Evolutionary conservation across 1,140 invertebrate genomes (phyloP), one percentile per base, ranked within the genome.

Genomic region (Anadara kagoshimensis): DNA sequence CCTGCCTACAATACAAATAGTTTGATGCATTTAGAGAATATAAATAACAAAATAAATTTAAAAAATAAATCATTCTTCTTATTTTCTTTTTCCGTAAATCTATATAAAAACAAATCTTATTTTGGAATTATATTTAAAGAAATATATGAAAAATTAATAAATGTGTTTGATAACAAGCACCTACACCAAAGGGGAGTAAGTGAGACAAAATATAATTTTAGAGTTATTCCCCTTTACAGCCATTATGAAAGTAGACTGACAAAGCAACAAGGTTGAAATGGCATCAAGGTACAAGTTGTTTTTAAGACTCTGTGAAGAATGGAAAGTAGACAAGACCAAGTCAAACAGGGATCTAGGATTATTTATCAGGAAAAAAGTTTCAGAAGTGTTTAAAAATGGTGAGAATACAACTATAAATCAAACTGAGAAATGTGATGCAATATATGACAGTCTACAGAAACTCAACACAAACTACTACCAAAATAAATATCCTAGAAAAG

Each of bases 1-100:
- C 67, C 45, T 49, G 69, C 79, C 83, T 84, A 73, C n/a, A 76
- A 74, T 24, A 58, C 58, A 8, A 43, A 36, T 22, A 36, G 29
- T 36, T 36, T 3, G 29, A n/a, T n/a, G n/a, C 2, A 36, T 7
- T 36, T 3, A 36, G 7, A 36, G 29, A 36, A 3, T 36, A 36
- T 36, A 36, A 36, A 36, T 3, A 36, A 36, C 2, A 36, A 7
- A 36, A 36, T 36, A 36, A 2, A 36, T 36, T 36, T 36, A 3
- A 36, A 36, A 36, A 36, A 36, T 36, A 36, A n/a, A n/a, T n/a
- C n/a, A n/a, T n/a, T n/a, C n/a, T n/a, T n/a, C n/a, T n/a, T n/a
- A n/a, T n/a, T n/a, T n/a, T n/a, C n/a, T n/a, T n/a, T n/a, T n/a
- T n/a, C n/a, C n/a, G n/a, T n/a, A n/a, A n/a, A n/a, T n/a, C n/a